Evolutionary conservation across 2,888 invertebrate genomes (phyloP).

Genomic region (Sepiola atlantica): DNA sequence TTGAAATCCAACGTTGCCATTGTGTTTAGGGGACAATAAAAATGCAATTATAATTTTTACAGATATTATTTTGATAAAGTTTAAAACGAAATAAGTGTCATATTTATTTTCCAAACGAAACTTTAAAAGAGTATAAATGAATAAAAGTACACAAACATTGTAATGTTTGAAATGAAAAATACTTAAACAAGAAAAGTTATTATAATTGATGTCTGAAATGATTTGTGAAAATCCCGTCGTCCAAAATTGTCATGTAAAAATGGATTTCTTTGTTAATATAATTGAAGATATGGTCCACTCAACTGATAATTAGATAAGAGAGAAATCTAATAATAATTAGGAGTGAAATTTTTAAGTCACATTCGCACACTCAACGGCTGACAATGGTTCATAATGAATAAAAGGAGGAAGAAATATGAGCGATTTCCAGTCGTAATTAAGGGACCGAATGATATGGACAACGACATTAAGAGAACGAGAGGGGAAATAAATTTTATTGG

Average conservation of each 20-base stretch:
- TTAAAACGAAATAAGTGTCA: not conserved
- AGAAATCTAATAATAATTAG: not conserved
- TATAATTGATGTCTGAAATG: not conserved
- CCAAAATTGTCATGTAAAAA: not conserved
- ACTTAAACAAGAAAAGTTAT: not conserved
- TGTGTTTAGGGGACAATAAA: not conserved
- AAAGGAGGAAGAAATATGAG: not conserved
- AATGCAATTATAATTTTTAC: not conserved
- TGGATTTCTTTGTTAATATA: conserved; percentile 19
- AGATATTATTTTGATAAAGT: not conserved
- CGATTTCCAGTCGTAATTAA: not conserved
- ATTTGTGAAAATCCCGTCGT: not conserved
- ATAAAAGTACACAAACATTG: not conserved
- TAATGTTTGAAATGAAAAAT: not conserved
- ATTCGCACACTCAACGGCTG: not conserved
- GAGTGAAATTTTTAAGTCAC: conserved; percentile 1
- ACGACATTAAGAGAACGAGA: not conserved
- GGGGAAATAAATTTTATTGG: not conserved
- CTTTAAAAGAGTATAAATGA: not conserved
- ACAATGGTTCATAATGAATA: not conserved
- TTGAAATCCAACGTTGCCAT: not conserved
- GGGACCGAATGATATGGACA: not conserved
- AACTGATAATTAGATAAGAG: conserved; percentile 11
- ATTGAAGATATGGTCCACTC: not conserved
- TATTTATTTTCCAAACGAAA: not conserved